Base-by-base conservation (phyloP, 2,113 vertebrate genomes). In the Pyxicephalus adspersus region DNA sequence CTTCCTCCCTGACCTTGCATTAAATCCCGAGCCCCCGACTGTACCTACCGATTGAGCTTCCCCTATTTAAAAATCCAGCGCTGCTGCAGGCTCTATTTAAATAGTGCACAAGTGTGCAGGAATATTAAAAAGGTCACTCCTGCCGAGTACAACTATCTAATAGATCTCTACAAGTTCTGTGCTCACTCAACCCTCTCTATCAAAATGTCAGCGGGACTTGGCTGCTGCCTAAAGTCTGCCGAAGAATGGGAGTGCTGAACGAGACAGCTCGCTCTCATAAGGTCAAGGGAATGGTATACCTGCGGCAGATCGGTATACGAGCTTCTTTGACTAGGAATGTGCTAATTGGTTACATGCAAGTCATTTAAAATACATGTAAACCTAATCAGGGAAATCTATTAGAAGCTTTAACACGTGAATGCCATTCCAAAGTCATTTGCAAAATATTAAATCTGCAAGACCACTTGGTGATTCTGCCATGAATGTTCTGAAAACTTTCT, bases 71-170 rank as follows among this genome's bases (percentile, higher is more conserved):
- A 52, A 55, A 29, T 15, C 50, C 20, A 4, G 15, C 9, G 29
- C 70, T 22, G 57, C 57, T 58, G n/a, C 52, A 22, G 70, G 70
- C 11, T 29, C n/a, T 71, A 54, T 84, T 87, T 82, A 80, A 85
- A 65, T 85, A 81, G 83, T 79, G 67, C 5, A 2, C 72, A 68
- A 55, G 83, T 84, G 85, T 54, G 64, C 70, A 86, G 76, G 84
- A 72, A 83, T 77, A 85, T 85, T 85, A 83, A 85, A 89, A 92
- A 88, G 83, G 83, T 88, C 81, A 89, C 38, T 25, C 81, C 76
- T 65, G 83, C 64, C 80, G 77, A 89, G 89, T 84, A 86, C 64
- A 28, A 81, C 64, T 77, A 78, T 85, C 76, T 85, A 0, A 5
- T 23, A 65, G 88, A 80, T 67, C 88, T 80, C 57, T 85, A 52